Base-by-base conservation (phyloP, 2,888 invertebrate genomes). In the Euzetes globulus region DNA sequence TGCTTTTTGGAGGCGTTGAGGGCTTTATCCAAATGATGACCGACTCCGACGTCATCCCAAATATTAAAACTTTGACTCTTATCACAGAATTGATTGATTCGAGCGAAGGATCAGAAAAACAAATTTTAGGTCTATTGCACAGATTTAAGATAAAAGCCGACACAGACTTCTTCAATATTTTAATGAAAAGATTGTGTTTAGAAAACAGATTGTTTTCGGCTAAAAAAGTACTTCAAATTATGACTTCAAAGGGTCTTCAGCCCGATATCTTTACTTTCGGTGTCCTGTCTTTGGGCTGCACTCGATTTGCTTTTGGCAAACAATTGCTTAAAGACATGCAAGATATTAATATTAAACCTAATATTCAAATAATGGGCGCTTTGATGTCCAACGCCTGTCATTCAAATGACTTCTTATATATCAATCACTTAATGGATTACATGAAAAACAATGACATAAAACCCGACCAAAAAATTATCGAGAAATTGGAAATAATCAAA, bases 241-340 rank as follows among this genome's bases (percentile, higher is more conserved):
- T 86, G 75, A 82, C 86, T 79, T 84, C 84, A 77, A 78, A 84
- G 4, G 82, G 83, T 73, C 81, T 79, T 13, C 77, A 84, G 77
- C 88, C 89, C 0, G 88, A 94, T 82, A 86, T 93, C 78, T 86
- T 91, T 79, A 95, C 95, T 0, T 96, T 90, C 84, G 94, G 94
- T 58, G 88, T 90, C 1, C 82, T 96, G 76, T 90, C 95, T 0
- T 83, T 94, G 80, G 88, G 90, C 15, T 95, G 95, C 82, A 84
- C 83, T 76, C 88, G 85, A 6, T 85, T 86, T 78, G 84, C 86
- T 41, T 86, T 88, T 79, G 91, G 89, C 5, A 82, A 85, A 71
- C 84, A 87, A 78, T 84, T 95, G 11, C 80, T 94, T 0, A 81
- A 84, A 47, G 87, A 90, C 81, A 90, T 96, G 88, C 84, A 87